Percentiles rank a stretch among this genome's conserved stretches.
Conservation (phyloP, 2,797 vertebrate genomes). For the Gymnocypris eckloni region DNA sequence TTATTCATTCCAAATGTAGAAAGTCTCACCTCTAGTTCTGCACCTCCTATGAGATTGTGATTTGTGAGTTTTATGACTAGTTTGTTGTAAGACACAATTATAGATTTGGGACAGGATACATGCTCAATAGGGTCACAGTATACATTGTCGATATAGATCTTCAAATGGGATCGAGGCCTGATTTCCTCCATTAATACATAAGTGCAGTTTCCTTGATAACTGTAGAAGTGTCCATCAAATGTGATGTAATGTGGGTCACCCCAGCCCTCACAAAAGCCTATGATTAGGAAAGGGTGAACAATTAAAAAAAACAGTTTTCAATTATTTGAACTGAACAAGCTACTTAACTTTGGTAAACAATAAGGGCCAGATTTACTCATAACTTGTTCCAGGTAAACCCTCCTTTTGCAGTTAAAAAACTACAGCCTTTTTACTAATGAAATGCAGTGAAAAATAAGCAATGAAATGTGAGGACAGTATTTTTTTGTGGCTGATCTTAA, state of each 20-base stretch:
- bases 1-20: not conserved
- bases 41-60: slow-evolving; percentile 73
- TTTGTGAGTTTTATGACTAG: slow-evolving; percentile 82
- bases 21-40: slow-evolving; percentile 73
- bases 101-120: slow-evolving; percentile 79
- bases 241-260: slow-evolving; percentile 93
- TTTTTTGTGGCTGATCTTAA: too few relatives aligned
- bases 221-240: slow-evolving; percentile 92
- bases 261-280: slow-evolving; percentile 93
- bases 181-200: slow-evolving; percentile 91
- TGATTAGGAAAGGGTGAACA: slow-evolving; percentile 19
- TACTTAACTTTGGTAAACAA: not conserved
- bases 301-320: not conserved
- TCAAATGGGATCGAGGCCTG: slow-evolving; percentile 74
- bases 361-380: not conserved
- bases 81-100: slow-evolving; percentile 81
- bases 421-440: too few relatives aligned
- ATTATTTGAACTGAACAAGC: not conserved
- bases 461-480: too few relatives aligned
- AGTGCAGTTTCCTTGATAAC: slow-evolving; percentile 93
- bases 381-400: too few relatives aligned
- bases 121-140: slow-evolving; percentile 79
- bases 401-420: too few relatives aligned
- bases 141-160: slow-evolving; percentile 92
- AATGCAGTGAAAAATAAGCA: too few relatives aligned